Conservation (phyloP, 2,888 invertebrate genomes). For the Microctonus brassicae region DNA sequence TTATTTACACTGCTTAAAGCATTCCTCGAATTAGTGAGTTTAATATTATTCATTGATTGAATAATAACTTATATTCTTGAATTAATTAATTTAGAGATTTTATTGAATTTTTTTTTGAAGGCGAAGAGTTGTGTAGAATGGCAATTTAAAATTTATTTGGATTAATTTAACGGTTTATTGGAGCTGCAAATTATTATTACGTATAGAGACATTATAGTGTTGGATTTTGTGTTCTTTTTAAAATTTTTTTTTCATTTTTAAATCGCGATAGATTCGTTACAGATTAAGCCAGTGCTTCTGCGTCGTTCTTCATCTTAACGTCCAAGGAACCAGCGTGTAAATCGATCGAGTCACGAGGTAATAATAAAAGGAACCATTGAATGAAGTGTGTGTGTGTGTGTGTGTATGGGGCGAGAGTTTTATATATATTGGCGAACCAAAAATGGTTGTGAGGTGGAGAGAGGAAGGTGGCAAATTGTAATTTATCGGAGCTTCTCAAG, state of each 20-base stretch:
- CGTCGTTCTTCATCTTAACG: slow-evolving; percentile 10
- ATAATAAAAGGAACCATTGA: slow-evolving; percentile 25
- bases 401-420: neutral
- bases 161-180: slow-evolving; percentile 15
- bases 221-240: neutral
- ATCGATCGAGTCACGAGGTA: slow-evolving; percentile 33
- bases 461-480: slow-evolving; percentile 54
- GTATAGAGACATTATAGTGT: slow-evolving; percentile 12
- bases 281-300: slow-evolving; percentile 26
- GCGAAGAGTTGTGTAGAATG: neutral
- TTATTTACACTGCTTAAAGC: too few species aligned
- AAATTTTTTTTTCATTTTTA: neutral
- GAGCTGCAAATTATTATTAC: slow-evolving; percentile 12
- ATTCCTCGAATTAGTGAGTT: too few species aligned
- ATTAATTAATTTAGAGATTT: too few species aligned
- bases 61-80: too few species aligned
- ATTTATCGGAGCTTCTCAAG: slow-evolving; percentile 53
- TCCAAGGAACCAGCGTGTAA: slow-evolving; percentile 36
- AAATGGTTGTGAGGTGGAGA: slow-evolving; percentile 14
- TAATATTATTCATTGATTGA: too few species aligned
- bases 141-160: slow-evolving; percentile 9
- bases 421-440: slow-evolving; percentile 9
- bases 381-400: too few species aligned
- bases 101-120: too few species aligned
- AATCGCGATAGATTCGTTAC: slow-evolving; percentile 33